Evolutionary conservation across 2,888 invertebrate species (phyloP), one percentile per base, ranked within the genome.

Genomic region (Margaritifera margaritifera): DNA sequence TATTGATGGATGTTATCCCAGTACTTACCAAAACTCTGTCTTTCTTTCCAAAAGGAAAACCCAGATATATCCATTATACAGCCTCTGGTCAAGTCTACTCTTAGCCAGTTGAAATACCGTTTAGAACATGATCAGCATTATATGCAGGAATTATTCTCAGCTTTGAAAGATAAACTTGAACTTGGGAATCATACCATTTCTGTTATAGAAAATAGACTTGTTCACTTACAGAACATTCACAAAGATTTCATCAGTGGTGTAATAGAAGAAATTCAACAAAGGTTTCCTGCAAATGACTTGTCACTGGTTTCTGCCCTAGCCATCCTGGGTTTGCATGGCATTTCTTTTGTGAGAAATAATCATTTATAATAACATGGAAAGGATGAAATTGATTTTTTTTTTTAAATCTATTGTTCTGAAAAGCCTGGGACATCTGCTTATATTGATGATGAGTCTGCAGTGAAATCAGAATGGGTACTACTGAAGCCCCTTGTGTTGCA

Each of bases 1-100:
- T 62, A 19, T 24, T 63, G 51, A 62, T 63, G 50, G 58, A 68
- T 27, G 22, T 63, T 31, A 68, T 62, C 19, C 58, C 68, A n/a
- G 63, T 68, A 50, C 62, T 68, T 11, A 63, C 57, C n/a, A n/a
- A 68, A 68, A 42, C 62, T 68, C 3, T 61, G 66, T 55, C 56
- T 66, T 11, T 52, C 52, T 20, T 62, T 62, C 25, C 55, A 62
- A 56, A 66, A 55, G 27, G 55, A 66, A 66, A 31, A 55, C n/a
- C 31, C 50, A 56, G n/a, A 58, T 42, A 57, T 62, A 25, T 2
- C 68, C 19, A n/a, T 68, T 15, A 52, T 65, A 25, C 57, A 65
- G 52, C 53, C 66, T 25, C 57, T 66, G 15, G 22, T 66, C 6
- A 52, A 66, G 59, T 59, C 66, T 20, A 59, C 59, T 27, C 58